phyloP scores from a whole-genome alignment of 1,140 invertebrate species.

The Dufourea novaeangliae region DNA sequence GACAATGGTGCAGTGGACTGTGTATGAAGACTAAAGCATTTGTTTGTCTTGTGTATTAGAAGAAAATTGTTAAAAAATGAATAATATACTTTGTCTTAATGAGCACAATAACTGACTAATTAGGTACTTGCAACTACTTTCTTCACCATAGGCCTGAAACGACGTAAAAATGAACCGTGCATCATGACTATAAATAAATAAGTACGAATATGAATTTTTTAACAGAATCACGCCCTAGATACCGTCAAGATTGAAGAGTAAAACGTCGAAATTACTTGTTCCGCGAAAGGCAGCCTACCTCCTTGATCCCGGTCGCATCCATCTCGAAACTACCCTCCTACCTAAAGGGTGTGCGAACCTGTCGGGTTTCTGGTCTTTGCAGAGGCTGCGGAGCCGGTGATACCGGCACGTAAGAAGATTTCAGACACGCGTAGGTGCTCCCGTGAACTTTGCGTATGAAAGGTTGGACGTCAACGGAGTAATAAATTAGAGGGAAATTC shows the following conservation, averaged over 20 bases:
- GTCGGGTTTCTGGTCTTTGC: slow-evolving; percentile 5
- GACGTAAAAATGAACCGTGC: too few species aligned
- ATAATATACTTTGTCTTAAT: too few species aligned
- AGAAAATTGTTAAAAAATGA: too few species aligned
- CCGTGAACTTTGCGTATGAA: slow-evolving; percentile 33
- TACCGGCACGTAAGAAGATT: slow-evolving; percentile 53
- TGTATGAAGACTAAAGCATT: too few species aligned
- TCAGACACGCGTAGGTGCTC: slow-evolving; percentile 43
- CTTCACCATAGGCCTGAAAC: too few species aligned
- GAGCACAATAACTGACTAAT: too few species aligned
- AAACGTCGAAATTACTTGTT: slow-evolving; percentile 15
- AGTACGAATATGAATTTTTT: not conserved
- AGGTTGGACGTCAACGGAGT: slow-evolving; percentile 51
- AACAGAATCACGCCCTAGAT: not conserved
- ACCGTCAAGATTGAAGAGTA: not conserved
- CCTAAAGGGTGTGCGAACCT: slow-evolving; percentile 4
- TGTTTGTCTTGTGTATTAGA: too few species aligned
- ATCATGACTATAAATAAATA: too few species aligned
- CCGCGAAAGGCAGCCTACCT: not conserved
- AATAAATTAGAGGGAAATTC: slow-evolving; percentile 54
- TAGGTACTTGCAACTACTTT: too few species aligned
- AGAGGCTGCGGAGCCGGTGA: slow-evolving; percentile 30
- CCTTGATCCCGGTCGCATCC: slow-evolving; percentile 22
- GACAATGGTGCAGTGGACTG: too few species aligned
- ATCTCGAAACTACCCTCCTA: slow-evolving; percentile 7